Conservation (phyloP, 2,888 invertebrate genomes). For the Adelognathus sp. region DNA sequence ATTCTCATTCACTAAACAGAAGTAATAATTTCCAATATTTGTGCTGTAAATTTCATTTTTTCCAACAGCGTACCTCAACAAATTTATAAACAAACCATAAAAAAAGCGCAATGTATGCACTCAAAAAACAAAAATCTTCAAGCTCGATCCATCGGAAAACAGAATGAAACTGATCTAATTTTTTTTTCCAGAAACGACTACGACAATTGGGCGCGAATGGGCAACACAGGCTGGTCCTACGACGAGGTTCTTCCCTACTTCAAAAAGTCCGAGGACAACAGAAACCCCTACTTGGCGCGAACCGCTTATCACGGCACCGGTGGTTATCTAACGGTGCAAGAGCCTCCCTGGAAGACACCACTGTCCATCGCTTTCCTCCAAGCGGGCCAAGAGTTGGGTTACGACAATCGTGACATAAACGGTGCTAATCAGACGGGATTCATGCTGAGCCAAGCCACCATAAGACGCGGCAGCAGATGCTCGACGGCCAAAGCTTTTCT, state of each 20-base stretch:
- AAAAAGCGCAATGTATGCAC: conserved; percentile 11
- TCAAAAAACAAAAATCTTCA: background rate
- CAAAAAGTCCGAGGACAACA: conserved; percentile 93
- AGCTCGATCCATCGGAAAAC: background rate
- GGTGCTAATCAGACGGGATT: conserved; percentile 93
- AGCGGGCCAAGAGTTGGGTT: conserved; percentile 92
- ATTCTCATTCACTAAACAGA: no score
- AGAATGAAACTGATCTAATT: background rate
- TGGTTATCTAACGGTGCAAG: conserved; percentile 92
- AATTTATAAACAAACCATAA: no score
- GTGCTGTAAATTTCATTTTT: no score
- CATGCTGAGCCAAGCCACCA: conserved; percentile 93
- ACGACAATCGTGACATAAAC: conserved; percentile 90
- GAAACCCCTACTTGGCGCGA: conserved; percentile 90
- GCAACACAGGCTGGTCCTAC: conserved; percentile 94
- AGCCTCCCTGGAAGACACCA: conserved; percentile 92
- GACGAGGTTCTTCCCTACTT: conserved; percentile 92
- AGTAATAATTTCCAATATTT: no score
- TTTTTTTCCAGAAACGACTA: conserved; percentile 84
- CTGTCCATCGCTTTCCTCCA: conserved; percentile 91
- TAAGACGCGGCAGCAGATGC: conserved; percentile 91
- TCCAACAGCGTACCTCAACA: no score
- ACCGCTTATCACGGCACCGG: conserved; percentile 90
- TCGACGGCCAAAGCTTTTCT: conserved; percentile 94
- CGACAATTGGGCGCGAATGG: conserved; percentile 92